phyloP scores from a whole-genome alignment of 2,113 vertebrate genomes.

The Pavo muticus region DNA sequence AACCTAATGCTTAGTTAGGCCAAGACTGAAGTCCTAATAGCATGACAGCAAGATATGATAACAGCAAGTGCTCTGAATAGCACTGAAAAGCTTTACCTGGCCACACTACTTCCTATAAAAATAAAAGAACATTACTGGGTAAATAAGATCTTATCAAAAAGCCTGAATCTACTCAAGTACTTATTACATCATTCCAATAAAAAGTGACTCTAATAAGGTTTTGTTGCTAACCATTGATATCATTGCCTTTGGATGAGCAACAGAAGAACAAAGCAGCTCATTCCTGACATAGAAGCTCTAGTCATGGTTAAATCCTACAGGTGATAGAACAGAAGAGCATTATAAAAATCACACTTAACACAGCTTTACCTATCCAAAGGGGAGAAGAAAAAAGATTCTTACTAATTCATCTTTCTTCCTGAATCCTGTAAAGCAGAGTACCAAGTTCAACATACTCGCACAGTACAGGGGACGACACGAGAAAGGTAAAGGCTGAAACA shows the following conservation, averaged over 20 bases:
- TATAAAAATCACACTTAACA: neutral
- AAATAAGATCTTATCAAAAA: neutral
- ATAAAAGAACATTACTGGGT: neutral
- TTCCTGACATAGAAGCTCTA: fast-evolving
- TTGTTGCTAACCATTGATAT: neutral
- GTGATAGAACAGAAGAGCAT: neutral
- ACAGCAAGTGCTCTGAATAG: neutral
- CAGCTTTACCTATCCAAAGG: neutral
- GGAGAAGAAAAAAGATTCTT: slow-evolving; percentile 60
- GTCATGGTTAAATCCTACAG: fast-evolving
- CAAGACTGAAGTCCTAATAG: neutral
- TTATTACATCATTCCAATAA: neutral
- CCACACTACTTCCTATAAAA: neutral
- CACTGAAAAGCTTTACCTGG: neutral
- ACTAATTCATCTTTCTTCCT: slow-evolving; percentile 96
- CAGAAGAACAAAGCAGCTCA: neutral
- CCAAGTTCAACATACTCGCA: slow-evolving; percentile 92
- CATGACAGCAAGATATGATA: neutral
- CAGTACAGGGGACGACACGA: slow-evolving; percentile 93
- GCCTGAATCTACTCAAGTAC: neutral
- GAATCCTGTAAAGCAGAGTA: slow-evolving; percentile 96
- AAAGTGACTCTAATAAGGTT: neutral
- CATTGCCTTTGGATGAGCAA: neutral
- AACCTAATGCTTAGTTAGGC: neutral
- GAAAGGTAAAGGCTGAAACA: slow-evolving; percentile 89